Conservation (phyloP, 2,113 vertebrate species). For the Columba livia region DNA sequence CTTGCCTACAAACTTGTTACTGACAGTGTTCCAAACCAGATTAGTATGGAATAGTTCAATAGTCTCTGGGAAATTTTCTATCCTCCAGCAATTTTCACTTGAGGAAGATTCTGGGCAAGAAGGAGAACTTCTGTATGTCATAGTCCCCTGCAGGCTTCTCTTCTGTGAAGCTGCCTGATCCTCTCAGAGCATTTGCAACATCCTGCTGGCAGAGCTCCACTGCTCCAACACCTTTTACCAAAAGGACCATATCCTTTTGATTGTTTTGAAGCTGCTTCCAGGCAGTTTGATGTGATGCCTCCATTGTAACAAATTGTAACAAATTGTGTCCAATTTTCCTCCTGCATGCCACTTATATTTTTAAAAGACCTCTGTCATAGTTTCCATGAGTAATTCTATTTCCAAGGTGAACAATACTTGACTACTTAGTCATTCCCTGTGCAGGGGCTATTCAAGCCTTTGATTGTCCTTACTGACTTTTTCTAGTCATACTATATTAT, state of each 20-base stretch:
- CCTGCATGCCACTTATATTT: rapidly evolving
- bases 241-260: neutral
- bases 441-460: neutral
- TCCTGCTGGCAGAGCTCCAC: neutral
- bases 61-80: neutral
- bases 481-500: neutral
- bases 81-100: neutral
- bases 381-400: neutral
- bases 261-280: neutral
- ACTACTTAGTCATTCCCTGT: neutral
- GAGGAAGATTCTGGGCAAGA: neutral
- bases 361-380: neutral
- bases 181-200: rapidly evolving
- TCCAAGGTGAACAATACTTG: neutral
- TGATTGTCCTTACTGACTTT: neutral
- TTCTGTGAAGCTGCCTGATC: neutral
- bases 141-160: neutral
- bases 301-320: neutral
- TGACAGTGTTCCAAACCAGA: neutral
- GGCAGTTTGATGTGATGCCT: neutral
- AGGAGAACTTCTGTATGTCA: neutral
- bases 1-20: neutral
- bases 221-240: neutral
- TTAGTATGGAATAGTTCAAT: neutral
- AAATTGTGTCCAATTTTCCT: neutral